These are phyloP conservation scores for Scaptomyza parva DNA, from an alignment of 2,888 invertebrate species.

Conservation along the genomic window DNA sequence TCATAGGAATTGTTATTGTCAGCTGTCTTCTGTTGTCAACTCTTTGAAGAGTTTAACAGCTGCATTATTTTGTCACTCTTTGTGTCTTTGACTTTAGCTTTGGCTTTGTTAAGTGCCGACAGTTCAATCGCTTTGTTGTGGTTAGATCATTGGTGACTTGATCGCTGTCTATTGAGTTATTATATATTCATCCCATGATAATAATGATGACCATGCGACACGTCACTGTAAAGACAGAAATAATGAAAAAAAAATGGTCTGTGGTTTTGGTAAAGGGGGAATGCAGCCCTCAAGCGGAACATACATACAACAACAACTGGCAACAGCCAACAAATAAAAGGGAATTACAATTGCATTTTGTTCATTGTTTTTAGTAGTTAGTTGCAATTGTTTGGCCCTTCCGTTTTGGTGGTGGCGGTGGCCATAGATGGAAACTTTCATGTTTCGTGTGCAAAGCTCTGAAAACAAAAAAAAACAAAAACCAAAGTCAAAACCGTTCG, in stretches of 20 bases:
- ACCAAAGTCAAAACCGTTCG: slow-evolving; percentile 68
- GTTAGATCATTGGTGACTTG: slow-evolving; percentile 43
- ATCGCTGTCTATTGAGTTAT: slow-evolving; percentile 36
- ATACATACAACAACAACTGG: slow-evolving; percentile 22
- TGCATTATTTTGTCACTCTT: slow-evolving; percentile 33
- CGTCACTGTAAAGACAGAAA: slow-evolving; percentile 43
- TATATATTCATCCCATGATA: neutral
- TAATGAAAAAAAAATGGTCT: slow-evolving; percentile 33
- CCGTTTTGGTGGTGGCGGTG: slow-evolving; percentile 59
- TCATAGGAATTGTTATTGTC: too few relatives aligned
- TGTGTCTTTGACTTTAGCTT: slow-evolving; percentile 39
- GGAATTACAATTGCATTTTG: slow-evolving; percentile 67
- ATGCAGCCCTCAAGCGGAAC: slow-evolving; percentile 43
- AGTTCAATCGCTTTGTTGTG: slow-evolving; percentile 58
- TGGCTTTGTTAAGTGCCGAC: slow-evolving; percentile 14
- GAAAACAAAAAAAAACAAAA: too few relatives aligned
- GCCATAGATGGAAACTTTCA: slow-evolving; percentile 32
- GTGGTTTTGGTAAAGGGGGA: slow-evolving; percentile 39
- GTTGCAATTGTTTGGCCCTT: slow-evolving; percentile 70
- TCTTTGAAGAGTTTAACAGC: slow-evolving; percentile 30
- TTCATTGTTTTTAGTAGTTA: slow-evolving; percentile 56
- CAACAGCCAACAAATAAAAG: slow-evolving; percentile 20
- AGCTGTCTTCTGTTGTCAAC: slow-evolving; percentile 1
- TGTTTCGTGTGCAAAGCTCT: too few relatives aligned
- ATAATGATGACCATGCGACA: slow-evolving; percentile 46